Base-by-base conservation (phyloP, 2,888 invertebrate species). In the Synergus laeviventris region DNA sequence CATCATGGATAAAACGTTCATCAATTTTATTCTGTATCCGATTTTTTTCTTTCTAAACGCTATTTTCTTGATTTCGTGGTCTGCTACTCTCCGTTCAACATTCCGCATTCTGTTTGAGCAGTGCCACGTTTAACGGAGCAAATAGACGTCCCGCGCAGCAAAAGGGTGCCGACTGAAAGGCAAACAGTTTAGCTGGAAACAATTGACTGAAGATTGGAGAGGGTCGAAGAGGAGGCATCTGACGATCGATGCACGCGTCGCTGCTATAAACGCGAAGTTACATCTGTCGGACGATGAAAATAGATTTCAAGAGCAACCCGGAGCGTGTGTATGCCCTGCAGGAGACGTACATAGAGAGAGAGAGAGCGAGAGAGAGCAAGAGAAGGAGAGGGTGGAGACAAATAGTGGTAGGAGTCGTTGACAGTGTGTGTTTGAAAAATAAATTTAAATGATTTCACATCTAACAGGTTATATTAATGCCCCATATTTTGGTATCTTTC, bases 121-220 rank as follows among this genome's bases (percentile, higher is more conserved):
- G 82, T 84, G 83, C 79, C 84, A 84, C 87, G 86, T 87, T 89
- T 86, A 89, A 85, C 87, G 87, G 88, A 87, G 87, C 87, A 89
- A 89, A 89, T 86, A 89, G 87, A 87, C 86, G 87, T 81, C 85
- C 86, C 84, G 85, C 85, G 84, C 76, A 78, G 87, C 86, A 87
- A 88, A 89, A 89, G 89, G 89, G 89, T 88, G 88, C 88, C 88
- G 90, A 89, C 89, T 89, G 89, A 89, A 91, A 90, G 89, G 90
- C 90, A 91, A 91, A 91, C 91, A 91, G 90, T 91, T 91, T 91
- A 91, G 90, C 89, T 91, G 91, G 90, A 90, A 90, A 91, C 91
- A 91, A 91, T 91, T 91, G 91, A 90, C 90, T 91, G 91, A 89
- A 91, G 91, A 91, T 91, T 91, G 90, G 87, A 90, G 89, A 88